These are phyloP conservation scores for Osmoderma eremita DNA, from an alignment of 2,888 invertebrate genomes.

Conservation along the genomic window DNA sequence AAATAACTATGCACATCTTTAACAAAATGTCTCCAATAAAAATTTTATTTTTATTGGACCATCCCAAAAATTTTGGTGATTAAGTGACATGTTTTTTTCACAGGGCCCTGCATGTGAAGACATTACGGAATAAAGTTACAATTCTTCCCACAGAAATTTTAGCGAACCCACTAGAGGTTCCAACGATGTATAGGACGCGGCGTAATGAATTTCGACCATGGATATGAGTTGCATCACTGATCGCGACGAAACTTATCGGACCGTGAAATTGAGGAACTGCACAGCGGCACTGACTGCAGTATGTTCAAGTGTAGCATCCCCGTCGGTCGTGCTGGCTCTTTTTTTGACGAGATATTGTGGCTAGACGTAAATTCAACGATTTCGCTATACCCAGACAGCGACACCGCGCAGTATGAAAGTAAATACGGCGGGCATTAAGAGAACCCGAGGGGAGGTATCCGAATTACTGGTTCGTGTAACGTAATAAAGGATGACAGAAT, in stretches of 20 bases:
- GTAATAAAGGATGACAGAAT: conserved; percentile 58
- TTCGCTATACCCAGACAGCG: conserved; percentile 55
- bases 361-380: conserved; percentile 41
- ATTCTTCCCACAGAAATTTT: too few species aligned
- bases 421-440: conserved; percentile 58
- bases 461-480: conserved; percentile 54
- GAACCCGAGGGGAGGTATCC: conserved; percentile 49
- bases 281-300: conserved; percentile 52
- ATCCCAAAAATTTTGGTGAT: too few species aligned
- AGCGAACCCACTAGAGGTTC: too few species aligned
- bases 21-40: too few species aligned
- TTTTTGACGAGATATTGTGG: conserved; percentile 54
- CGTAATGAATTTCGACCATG: conserved; percentile 61
- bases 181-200: conserved; percentile 47
- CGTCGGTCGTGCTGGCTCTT: conserved; percentile 43
- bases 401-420: conserved; percentile 55
- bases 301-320: conserved; percentile 48
- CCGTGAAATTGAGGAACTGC: conserved; percentile 62
- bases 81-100: too few species aligned
- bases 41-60: too few species aligned
- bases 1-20: too few species aligned
- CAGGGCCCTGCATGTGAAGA: too few species aligned
- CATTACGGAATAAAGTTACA: too few species aligned
- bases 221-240: conserved; percentile 60
- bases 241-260: conserved; percentile 56